These are phyloP conservation scores for Setophaga coronata DNA, from an alignment of 2,113 vertebrate genomes.

Conservation along the genomic window DNA sequence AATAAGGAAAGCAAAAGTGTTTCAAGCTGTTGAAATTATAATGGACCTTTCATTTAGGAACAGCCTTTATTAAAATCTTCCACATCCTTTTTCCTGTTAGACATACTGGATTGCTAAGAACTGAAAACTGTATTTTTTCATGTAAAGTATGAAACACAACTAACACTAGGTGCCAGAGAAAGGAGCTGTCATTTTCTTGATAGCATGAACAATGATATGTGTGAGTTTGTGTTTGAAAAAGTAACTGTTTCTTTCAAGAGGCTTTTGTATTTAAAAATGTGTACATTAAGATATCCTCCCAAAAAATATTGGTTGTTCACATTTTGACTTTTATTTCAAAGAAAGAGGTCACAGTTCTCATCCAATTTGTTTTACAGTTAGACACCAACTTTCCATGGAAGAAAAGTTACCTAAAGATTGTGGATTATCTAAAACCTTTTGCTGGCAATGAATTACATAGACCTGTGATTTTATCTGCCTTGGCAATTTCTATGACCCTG, in stretches of 20 bases:
- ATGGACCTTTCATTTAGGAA: neutral
- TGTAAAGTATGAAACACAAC: neutral
- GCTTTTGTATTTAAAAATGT: neutral
- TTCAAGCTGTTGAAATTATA: neutral
- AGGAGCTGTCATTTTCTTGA: neutral
- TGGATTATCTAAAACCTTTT: neutral
- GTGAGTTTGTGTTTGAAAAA: neutral
- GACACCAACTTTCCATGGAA: neutral
- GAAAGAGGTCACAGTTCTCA: neutral
- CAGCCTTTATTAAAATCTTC: neutral
- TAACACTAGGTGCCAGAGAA: neutral
- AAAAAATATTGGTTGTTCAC: neutral
- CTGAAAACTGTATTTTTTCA: neutral
- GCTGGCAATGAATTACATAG: neutral
- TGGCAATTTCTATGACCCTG: neutral
- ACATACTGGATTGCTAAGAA: neutral
- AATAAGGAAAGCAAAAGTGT: neutral
- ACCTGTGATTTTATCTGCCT: neutral
- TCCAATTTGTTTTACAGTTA: neutral
- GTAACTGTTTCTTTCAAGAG: neutral
- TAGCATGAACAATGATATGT: accelerated
- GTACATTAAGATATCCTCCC: neutral
- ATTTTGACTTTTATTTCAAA: neutral
- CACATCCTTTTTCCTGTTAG: neutral
- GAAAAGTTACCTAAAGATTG: neutral